phyloP scores from a whole-genome alignment of 2,888 invertebrate species.

The Conistra vaccinii region DNA sequence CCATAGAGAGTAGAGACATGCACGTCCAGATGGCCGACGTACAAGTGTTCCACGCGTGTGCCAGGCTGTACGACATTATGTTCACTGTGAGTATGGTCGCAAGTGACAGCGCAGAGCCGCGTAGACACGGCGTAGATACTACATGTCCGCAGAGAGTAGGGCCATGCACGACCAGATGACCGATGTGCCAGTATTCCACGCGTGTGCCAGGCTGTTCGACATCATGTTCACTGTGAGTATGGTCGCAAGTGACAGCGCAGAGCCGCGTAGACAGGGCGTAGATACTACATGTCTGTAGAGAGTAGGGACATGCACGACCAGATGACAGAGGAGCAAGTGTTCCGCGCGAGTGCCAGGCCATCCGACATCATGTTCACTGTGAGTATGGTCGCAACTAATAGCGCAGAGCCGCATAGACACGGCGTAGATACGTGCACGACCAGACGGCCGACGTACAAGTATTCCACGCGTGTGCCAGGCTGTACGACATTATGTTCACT shows the following conservation, averaged over 20 bases:
- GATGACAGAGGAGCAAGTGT: conserved; percentile 86
- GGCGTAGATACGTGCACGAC: neutral
- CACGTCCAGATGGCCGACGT: conserved; percentile 79
- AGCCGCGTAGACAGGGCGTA: conserved; percentile 43
- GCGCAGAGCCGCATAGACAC: neutral
- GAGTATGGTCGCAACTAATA: conserved; percentile 46
- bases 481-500: conserved; percentile 84
- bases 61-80: conserved; percentile 83
- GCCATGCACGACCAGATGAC: too few relatives aligned
- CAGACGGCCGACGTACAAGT: conserved; percentile 84
- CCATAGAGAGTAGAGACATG: neutral
- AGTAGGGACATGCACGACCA: conserved; percentile 36
- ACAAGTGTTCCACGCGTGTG: conserved; percentile 84
- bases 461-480: conserved; percentile 82
- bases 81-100: conserved; percentile 75
- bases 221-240: too few relatives aligned
- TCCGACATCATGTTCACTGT: conserved; percentile 85
- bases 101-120: neutral
- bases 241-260: too few relatives aligned
- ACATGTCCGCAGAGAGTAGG: too few relatives aligned
- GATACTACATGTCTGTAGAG: neutral
- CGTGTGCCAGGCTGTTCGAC: too few relatives aligned
- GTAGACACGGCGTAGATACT: conserved; percentile 41
- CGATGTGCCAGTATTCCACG: too few relatives aligned
- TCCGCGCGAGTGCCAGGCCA: conserved; percentile 81